These are phyloP conservation scores for Uloborus plumipes DNA, from an alignment of 2,888 invertebrate genomes.

Conservation along the genomic window DNA sequence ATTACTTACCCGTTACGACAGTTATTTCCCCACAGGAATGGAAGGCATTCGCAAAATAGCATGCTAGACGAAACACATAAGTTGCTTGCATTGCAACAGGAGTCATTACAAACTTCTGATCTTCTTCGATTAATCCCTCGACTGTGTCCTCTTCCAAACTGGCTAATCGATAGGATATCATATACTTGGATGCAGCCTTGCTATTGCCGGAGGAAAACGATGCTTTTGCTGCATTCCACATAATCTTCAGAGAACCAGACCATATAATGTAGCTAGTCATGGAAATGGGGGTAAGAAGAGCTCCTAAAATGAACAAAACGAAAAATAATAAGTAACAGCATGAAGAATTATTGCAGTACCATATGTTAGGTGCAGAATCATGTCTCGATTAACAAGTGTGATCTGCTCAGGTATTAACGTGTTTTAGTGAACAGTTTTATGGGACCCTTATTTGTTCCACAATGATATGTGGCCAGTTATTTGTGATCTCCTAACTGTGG, in stretches of 20 bases:
- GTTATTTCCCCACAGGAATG: constrained; percentile 28
- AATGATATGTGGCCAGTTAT: no score
- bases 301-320: constrained; percentile 22
- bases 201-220: constrained; percentile 14
- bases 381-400: no score
- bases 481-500: no score
- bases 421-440: no score
- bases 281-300: constrained; percentile 31
- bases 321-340: no score
- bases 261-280: constrained; percentile 44
- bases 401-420: no score
- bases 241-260: constrained; percentile 36
- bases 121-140: constrained; percentile 9
- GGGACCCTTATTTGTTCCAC: no score
- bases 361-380: no score
- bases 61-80: constrained; percentile 31
- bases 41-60: constrained; percentile 18
- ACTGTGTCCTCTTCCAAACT: neutral
- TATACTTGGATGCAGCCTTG: constrained; percentile 17
- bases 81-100: constrained; percentile 23
- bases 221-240: constrained; percentile 35
- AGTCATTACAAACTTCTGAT: constrained; percentile 20
- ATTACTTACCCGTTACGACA: constrained; percentile 31
- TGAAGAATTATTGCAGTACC: no score
- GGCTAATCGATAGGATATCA: constrained; percentile 10